A percentile compares a stretch with the other conserved stretches of the same genome.
Conservation (phyloP, 2,888 invertebrate species). For the Rotaria magnacalcarata region DNA sequence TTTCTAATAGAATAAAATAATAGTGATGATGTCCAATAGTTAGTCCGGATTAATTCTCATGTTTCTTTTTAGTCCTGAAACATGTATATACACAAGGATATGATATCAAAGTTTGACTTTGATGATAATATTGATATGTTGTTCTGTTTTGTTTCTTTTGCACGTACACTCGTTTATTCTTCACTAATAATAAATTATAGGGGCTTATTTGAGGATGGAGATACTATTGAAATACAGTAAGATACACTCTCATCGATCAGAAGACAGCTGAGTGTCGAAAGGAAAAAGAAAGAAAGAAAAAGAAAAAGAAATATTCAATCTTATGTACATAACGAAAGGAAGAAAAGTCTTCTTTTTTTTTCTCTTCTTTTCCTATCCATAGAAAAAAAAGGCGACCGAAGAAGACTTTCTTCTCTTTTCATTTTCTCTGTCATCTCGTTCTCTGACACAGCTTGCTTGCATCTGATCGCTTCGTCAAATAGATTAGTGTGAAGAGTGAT, state of each 20-base stretch:
- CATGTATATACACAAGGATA: neutral
- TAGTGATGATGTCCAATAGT: neutral
- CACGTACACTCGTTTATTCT: neutral
- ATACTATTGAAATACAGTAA: neutral
- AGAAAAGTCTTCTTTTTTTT: constrained; percentile 13
- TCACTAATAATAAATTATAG: neutral
- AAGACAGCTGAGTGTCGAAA: neutral
- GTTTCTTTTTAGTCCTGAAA: neutral
- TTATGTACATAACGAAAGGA: neutral
- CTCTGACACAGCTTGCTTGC: constrained; percentile 15
- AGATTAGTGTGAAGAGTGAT: constrained; percentile 25
- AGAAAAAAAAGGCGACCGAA: neutral
- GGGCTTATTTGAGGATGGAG: neutral
- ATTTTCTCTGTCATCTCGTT: neutral
- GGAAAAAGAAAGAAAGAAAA: neutral
- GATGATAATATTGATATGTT: constrained; percentile 18
- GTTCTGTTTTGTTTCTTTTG: neutral
- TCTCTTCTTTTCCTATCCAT: neutral
- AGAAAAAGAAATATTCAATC: neutral
- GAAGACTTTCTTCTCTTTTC: neutral
- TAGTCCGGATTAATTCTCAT: neutral
- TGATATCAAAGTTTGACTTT: neutral
- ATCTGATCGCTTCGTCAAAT: constrained; percentile 26
- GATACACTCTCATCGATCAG: neutral
- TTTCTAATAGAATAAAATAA: neutral